Conservation (phyloP, 2,113 vertebrate genomes). For the Otus sunia region DNA sequence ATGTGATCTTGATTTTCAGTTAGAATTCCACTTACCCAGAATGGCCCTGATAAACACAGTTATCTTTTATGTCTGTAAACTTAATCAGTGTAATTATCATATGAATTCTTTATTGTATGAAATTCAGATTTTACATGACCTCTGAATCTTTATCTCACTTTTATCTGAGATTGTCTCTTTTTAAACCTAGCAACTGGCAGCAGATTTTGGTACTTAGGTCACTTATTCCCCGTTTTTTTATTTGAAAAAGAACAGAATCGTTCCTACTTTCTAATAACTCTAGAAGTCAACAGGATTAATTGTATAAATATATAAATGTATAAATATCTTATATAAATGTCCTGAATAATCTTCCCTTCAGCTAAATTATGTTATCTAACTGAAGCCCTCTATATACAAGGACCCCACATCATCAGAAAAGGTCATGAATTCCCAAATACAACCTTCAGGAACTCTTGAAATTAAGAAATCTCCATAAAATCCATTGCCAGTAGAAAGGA, state of each 20-base stretch:
- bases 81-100: not conserved
- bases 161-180: not conserved
- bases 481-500: not conserved
- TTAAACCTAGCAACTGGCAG: not conserved
- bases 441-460: not conserved
- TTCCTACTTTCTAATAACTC: not conserved
- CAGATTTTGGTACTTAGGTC: not conserved
- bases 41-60: not conserved
- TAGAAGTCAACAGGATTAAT: not conserved
- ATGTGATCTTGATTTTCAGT: not conserved
- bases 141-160: not conserved
- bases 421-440: not conserved
- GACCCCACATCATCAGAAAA: not conserved
- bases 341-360: not conserved
- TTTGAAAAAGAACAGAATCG: not conserved
- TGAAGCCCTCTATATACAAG: not conserved
- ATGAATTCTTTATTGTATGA: not conserved
- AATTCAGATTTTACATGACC: not conserved
- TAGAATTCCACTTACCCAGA: not conserved
- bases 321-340: not conserved
- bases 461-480: not conserved
- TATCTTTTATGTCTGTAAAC: not conserved
- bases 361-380: not conserved
- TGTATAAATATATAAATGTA: too few species aligned
- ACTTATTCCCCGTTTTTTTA: not conserved